Conservation (phyloP, 2,113 vertebrate species). For the Sphaerodactylus townsendi region DNA sequence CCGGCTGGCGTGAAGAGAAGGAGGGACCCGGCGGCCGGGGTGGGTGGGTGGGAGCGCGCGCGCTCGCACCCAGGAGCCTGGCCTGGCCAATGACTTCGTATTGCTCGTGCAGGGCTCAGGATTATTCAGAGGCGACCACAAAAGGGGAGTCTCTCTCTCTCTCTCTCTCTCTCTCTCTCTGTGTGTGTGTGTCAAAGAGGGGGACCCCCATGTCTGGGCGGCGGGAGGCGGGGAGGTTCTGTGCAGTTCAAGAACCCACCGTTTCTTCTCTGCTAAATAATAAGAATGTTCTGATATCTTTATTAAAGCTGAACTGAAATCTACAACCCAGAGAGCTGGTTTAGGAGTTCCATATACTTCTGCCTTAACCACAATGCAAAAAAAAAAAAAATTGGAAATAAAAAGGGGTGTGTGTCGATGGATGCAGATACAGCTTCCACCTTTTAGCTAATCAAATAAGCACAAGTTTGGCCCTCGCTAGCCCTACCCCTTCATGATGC, state of each 20-base stretch:
- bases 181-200: not conserved
- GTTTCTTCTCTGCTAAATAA: not conserved
- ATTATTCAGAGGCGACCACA: no score
- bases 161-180: no score
- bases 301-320: not conserved
- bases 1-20: not conserved
- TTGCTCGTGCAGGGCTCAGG: not conserved
- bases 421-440: no score
- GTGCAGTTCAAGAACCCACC: not conserved
- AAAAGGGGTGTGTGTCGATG: no score
- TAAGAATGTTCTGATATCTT: not conserved
- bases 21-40: not conserved
- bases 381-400: no score
- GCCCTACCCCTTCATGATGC: no score
- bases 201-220: no score
- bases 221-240: not conserved
- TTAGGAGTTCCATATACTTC: not conserved
- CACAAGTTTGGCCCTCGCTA: no score
- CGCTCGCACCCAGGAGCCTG: not conserved
- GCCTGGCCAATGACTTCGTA: not conserved
- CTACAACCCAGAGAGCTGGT: not conserved
- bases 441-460: no score
- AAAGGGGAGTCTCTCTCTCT: no score
- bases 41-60: not conserved
- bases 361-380: not conserved